These are phyloP conservation scores for Poecile montanus DNA, from an alignment of 2,797 vertebrate genomes.

Conservation along the genomic window DNA sequence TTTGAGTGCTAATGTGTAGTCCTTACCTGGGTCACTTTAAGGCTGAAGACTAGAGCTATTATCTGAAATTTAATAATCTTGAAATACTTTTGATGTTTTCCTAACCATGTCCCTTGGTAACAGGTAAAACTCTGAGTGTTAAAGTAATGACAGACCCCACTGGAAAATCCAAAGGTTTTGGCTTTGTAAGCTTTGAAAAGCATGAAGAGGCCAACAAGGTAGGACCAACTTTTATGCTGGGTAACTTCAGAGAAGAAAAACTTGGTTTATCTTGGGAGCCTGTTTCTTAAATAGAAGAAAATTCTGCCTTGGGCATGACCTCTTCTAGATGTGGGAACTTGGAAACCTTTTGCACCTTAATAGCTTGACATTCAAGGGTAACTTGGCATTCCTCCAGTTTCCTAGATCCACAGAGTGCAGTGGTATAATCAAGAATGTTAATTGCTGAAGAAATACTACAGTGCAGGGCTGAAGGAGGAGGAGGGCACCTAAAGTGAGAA, in stretches of 20 bases:
- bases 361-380: not conserved
- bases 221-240: not conserved
- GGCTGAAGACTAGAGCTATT: not conserved
- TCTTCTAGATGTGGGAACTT: not conserved
- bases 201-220: slow-evolving; percentile 99
- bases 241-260: not conserved
- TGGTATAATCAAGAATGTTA: not conserved
- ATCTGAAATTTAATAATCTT: not conserved
- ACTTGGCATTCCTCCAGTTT: not conserved
- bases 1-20: not conserved
- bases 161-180: slow-evolving; percentile 98
- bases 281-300: not conserved
- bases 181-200: slow-evolving; percentile 98
- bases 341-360: not conserved
- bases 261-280: not conserved
- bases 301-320: not conserved
- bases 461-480: not conserved
- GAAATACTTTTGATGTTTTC: not conserved
- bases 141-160: slow-evolving; percentile 96
- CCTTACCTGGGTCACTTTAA: not conserved
- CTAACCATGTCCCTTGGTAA: slow-evolving; percentile 70
- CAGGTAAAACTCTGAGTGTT: slow-evolving; percentile 97
- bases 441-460: not conserved
- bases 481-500: not conserved
- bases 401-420: not conserved